A percentile compares a stretch with the other conserved stretches of the same genome.
phyloP scores from a whole-genome alignment of 1,140 invertebrate species.

The Phenacoccus solenopsis region DNA sequence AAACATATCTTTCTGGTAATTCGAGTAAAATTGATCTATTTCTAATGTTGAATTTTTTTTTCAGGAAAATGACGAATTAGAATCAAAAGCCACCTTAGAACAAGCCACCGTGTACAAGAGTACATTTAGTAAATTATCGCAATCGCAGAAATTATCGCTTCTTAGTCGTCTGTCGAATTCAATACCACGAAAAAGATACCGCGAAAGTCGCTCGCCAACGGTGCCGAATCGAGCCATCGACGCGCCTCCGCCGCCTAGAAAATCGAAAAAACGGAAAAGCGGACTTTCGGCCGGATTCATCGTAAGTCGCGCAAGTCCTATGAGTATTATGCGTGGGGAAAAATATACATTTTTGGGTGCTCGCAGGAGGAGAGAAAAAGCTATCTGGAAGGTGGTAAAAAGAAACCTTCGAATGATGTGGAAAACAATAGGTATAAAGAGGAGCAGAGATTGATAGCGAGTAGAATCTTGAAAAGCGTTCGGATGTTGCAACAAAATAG shows the following conservation, averaged over 20 bases:
- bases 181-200: conserved; percentile 30
- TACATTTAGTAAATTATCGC: conserved; percentile 33
- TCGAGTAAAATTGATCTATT: too few relatives aligned
- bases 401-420: conserved; percentile 38
- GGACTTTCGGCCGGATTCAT: neutral
- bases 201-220: conserved; percentile 24
- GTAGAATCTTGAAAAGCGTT: conserved; percentile 60
- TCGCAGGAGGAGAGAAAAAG: conserved; percentile 12
- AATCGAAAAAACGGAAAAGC: conserved; percentile 40
- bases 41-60: conserved; percentile 6
- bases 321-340: neutral
- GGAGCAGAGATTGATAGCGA: conserved; percentile 42
- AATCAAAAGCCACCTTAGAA: neutral
- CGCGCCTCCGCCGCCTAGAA: conserved; percentile 23
- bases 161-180: conserved; percentile 32
- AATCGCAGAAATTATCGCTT: conserved; percentile 35
- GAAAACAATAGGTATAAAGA: conserved; percentile 42
- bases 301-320: conserved; percentile 13
- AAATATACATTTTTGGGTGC: neutral
- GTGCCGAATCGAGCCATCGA: conserved; percentile 22
- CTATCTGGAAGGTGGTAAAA: conserved; percentile 44
- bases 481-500: conserved; percentile 58
- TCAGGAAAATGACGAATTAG: conserved; percentile 24
- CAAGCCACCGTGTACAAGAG: conserved; percentile 18
- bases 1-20: too few relatives aligned